A percentile compares a stretch with the other conserved stretches of the same genome.
Conservation (phyloP, 2,113 vertebrate genomes). For the Phrynosoma blainvillii region DNA sequence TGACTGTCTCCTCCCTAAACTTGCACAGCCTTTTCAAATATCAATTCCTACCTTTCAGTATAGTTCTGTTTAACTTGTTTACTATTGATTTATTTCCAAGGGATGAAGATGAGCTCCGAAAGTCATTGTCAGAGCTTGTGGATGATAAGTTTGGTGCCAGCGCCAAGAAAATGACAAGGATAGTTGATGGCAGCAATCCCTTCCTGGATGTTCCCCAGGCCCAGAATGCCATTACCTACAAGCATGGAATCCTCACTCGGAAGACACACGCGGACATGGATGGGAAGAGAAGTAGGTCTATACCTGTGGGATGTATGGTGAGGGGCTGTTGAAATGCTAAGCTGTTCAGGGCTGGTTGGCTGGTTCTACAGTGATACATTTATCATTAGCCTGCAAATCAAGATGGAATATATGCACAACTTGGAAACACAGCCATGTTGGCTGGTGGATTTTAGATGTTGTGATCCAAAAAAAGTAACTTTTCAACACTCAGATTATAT, state of each 20-base stretch:
- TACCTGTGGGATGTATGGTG: neutral
- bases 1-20: neutral
- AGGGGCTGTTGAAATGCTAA: neutral
- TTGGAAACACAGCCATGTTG: neutral
- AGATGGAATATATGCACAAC: neutral
- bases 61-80: constrained; percentile 16
- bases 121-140: constrained; percentile 95
- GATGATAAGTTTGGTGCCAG: constrained; percentile 93
- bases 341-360: too few relatives aligned
- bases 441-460: too few relatives aligned
- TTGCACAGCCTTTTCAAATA: accelerated
- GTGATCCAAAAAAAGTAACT: too few relatives aligned
- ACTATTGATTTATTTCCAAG: constrained; percentile 76
- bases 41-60: neutral
- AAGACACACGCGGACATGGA: constrained; percentile 98
- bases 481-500: too few relatives aligned
- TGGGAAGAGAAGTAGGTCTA: constrained; percentile 92
- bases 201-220: constrained; percentile 94
- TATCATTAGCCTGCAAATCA: neutral
- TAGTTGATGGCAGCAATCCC: constrained; percentile 93
- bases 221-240: constrained; percentile 91
- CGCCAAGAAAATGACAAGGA: constrained; percentile 89
- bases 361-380: neutral
- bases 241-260: constrained; percentile 91
- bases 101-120: constrained; percentile 95